Evolutionary conservation across 2,888 invertebrate genomes (phyloP).

Genomic region (Cacoxenus indagator): DNA sequence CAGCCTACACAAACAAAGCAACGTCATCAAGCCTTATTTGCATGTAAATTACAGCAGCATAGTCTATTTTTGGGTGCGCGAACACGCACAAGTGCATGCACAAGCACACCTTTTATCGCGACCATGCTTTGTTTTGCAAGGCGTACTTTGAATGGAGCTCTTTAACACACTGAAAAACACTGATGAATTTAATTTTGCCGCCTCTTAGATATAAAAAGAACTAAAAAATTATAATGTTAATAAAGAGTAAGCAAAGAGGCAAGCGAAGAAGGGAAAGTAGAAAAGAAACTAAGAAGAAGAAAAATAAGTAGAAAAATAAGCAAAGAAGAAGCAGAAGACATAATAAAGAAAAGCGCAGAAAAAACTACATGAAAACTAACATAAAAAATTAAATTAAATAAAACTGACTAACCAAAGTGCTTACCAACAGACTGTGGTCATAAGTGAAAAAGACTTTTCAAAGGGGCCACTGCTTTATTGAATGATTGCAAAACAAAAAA

Average conservation of each 20-base stretch:
- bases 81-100: background rate
- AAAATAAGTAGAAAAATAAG: background rate
- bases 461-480: too few relatives aligned
- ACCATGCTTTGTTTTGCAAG: too few relatives aligned
- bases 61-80: background rate
- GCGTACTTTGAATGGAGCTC: constrained; percentile 1
- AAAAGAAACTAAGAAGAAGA: background rate
- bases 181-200: constrained; percentile 8
- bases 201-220: background rate
- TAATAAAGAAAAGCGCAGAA: background rate
- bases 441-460: too few relatives aligned
- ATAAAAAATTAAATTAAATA: too few relatives aligned
- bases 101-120: too few relatives aligned
- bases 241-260: too few relatives aligned
- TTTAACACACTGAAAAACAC: background rate
- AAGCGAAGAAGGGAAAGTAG: background rate
- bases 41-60: constrained; percentile 8
- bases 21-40: background rate
- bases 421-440: too few relatives aligned
- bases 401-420: too few relatives aligned
- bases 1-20: background rate
- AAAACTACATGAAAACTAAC: too few relatives aligned
- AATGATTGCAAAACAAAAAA: constrained; percentile 4
- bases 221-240: background rate
- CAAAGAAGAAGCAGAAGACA: background rate